Evolutionary conservation across 1,140 invertebrate species (phyloP).

Genomic region (Drosophila sturtevanti): DNA sequence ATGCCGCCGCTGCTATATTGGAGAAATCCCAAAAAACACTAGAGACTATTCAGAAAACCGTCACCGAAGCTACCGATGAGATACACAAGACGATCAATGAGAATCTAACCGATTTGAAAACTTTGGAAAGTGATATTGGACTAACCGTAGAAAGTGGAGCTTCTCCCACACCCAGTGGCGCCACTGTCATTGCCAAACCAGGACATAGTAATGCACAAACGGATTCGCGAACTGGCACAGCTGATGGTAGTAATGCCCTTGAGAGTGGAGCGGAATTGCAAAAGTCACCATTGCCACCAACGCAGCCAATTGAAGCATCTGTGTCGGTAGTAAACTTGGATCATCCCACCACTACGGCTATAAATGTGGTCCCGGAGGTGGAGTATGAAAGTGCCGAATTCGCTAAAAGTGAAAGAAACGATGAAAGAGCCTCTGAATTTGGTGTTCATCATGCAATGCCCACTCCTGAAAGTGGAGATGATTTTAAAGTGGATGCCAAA

Average conservation of each 20-base stretch:
- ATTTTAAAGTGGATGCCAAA: conserved; percentile 71
- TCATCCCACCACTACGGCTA: conserved; percentile 26
- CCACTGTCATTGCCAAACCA: conserved; percentile 53
- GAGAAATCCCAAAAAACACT: conserved; percentile 70
- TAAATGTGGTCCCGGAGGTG: conserved; percentile 67
- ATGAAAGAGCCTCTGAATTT: conserved; percentile 32
- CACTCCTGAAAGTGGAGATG: conserved; percentile 42
- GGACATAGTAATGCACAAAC: conserved; percentile 31
- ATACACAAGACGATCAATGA: conserved; percentile 79
- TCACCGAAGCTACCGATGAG: conserved; percentile 72
- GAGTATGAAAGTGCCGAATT: conserved; percentile 69
- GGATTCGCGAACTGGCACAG: conserved; percentile 61
- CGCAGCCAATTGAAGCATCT: conserved; percentile 75
- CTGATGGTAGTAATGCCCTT: conserved; percentile 58
- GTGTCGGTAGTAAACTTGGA: conserved; percentile 71
- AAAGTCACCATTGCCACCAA: conserved; percentile 72
- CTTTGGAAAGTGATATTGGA: conserved; percentile 66
- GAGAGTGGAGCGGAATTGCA: conserved; percentile 38
- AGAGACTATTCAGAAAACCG: conserved; percentile 72
- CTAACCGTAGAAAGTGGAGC: conserved; percentile 31
- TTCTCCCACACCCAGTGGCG: conserved; percentile 61
- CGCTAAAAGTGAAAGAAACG: conserved; percentile 1
- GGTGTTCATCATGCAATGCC: conserved; percentile 41
- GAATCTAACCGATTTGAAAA: conserved; percentile 74
- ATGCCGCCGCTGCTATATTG: conserved; percentile 63